Evolutionary conservation across 2,797 vertebrate species (phyloP), one percentile per base, ranked within the genome.

Genomic region (Mormyrops attenuatus): DNA sequence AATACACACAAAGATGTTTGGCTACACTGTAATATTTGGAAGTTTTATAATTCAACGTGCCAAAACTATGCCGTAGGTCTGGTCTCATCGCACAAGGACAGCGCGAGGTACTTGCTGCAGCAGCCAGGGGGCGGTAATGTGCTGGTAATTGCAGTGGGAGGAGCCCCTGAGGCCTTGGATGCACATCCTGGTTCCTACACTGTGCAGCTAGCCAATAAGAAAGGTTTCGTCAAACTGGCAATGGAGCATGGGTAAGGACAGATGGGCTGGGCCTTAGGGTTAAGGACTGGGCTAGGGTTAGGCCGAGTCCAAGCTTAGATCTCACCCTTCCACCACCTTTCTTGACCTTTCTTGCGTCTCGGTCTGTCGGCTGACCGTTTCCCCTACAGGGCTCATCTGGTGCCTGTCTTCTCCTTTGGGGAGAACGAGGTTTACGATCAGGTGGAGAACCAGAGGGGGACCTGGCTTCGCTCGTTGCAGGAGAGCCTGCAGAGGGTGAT

Each of bases 361-460:
- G 20, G 30, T 80, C 50, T 82, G 86, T 41, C 8, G 52, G 15
- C 8, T 20, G 5, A 20, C 22, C 5, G 8, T n/a, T 73, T 30
- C 50, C 88, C 47, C 85, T 9, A 17, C 90, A 99, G 98, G 3
- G 96, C 95, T 2, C 92, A 96, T 0, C 95, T 99, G 86, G 97
- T 99, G 52, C 98, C 98, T 0, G 90, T 97, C n/a, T 99, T 97
- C 92, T 99, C 98, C 26, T 99, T 99, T 9, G 98, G 99, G 3
- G 98, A 99, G 92, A 99, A 99, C 0, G 97, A 98, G 50, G 8
- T 99, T 52, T 99, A 94, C 0, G 94, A 98, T 44, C 98, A 99
- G 91, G 95, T 98, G 84, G 90, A 91, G 0, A 99, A 99, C 91
- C 90, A 89, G 3, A 93, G 89, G 63, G 98, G 98, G 1, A 98